Percentiles rank a stretch among this genome's conserved stretches.
These are phyloP conservation scores for Eretmocerus hayati DNA, from an alignment of 2,888 invertebrate species.

Conservation along the genomic window DNA sequence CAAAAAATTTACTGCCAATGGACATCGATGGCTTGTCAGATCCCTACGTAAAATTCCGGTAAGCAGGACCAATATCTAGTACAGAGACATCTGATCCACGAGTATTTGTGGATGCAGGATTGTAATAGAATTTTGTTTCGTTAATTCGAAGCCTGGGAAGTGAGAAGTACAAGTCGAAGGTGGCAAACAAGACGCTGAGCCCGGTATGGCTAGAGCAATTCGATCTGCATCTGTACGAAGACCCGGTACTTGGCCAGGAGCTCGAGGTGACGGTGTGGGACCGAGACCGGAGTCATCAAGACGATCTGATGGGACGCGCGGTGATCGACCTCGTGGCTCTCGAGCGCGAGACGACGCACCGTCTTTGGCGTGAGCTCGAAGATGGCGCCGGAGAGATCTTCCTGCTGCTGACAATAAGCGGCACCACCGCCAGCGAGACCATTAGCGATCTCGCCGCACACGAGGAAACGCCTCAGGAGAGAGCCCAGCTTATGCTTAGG, in stretches of 20 bases:
- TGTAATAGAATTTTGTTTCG: not conserved
- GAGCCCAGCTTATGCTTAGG: conserved; percentile 43
- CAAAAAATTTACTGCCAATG: conserved; percentile 80
- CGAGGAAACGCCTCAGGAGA: conserved; percentile 71
- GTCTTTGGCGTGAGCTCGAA: conserved; percentile 81
- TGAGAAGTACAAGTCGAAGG: conserved; percentile 96
- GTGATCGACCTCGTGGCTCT: conserved; percentile 76
- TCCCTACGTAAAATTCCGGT: conserved; percentile 95
- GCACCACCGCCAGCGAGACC: conserved; percentile 87
- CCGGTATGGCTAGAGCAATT: conserved; percentile 96
- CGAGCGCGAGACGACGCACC: conserved; percentile 86
- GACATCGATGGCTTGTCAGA: conserved; percentile 85
- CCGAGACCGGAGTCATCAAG: conserved; percentile 74
- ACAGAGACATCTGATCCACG: too few species aligned
- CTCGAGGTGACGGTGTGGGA: conserved; percentile 91
- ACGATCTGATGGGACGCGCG: conserved; percentile 79
- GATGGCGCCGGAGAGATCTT: conserved; percentile 82
- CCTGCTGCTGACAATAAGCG: conserved; percentile 87
- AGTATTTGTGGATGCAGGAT: too few species aligned
- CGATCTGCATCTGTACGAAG: conserved; percentile 92
- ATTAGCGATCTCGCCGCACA: conserved; percentile 84
- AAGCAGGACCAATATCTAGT: too few species aligned
- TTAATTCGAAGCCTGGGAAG: conserved; percentile 68
- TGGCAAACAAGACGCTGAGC: conserved; percentile 74
- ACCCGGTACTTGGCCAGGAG: conserved; percentile 70